Evolutionary conservation across 2,888 invertebrate species (phyloP).

Genomic region (Pollenia angustigena): DNA sequence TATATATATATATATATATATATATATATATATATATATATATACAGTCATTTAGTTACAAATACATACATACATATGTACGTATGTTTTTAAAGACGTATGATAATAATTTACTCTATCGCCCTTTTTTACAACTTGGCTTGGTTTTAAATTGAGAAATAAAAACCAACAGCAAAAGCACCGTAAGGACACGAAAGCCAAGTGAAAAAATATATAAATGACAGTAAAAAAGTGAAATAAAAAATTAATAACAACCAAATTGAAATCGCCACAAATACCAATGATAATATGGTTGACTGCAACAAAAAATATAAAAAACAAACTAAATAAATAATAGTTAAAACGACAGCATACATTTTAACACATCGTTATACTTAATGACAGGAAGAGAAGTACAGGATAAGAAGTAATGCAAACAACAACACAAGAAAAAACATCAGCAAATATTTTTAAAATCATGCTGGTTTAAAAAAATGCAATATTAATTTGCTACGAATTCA

Average conservation of each 20-base stretch:
- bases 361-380: neutral
- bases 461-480: conserved; percentile 53
- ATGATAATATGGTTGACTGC: conserved; percentile 54
- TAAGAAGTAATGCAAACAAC: neutral
- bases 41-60: neutral
- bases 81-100: neutral
- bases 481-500: conserved; percentile 65
- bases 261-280: conserved; percentile 68
- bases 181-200: conserved; percentile 19
- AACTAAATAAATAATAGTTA: neutral
- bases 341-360: neutral
- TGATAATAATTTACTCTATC: conserved; percentile 41
- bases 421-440: neutral
- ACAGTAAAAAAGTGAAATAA: neutral
- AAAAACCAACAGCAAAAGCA: conserved; percentile 13
- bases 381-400: neutral
- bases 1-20: neutral
- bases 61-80: neutral
- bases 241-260: conserved; percentile 51
- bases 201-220: conserved; percentile 47
- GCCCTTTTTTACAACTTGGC: conserved; percentile 16
- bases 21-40: neutral
- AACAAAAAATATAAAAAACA: conserved; percentile 1
- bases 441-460: conserved; percentile 27
- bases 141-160: conserved; percentile 27